phyloP scores from a whole-genome alignment of 2,888 invertebrate species.

The Tiliacea citrago region DNA sequence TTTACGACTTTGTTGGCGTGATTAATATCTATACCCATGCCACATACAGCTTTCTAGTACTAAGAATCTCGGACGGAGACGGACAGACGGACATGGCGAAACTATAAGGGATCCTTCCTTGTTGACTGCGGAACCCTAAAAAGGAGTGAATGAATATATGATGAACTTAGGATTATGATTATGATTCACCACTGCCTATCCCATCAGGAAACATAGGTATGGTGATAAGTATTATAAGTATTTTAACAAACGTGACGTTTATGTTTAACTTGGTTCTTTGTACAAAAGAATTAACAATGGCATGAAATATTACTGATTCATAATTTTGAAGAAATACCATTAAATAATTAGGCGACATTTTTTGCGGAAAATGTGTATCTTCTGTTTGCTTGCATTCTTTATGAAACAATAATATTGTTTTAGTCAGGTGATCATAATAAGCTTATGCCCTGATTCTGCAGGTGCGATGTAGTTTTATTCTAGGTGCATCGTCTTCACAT shows the following conservation, averaged over 20 bases:
- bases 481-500: too few species aligned
- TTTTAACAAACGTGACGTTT: not conserved
- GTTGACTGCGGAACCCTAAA: too few species aligned
- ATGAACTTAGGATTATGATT: not conserved
- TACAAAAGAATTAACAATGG: slow-evolving; percentile 3
- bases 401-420: not conserved
- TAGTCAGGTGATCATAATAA: not conserved
- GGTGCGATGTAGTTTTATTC: not conserved
- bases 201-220: not conserved
- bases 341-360: not conserved
- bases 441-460: not conserved
- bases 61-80: too few species aligned
- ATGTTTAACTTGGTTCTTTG: not conserved
- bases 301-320: not conserved
- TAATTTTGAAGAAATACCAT: not conserved
- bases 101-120: too few species aligned
- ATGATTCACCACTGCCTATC: not conserved
- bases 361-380: not conserved
- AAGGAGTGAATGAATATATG: not conserved
- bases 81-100: too few species aligned
- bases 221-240: not conserved
- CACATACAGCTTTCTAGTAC: too few species aligned
- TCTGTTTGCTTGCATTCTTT: not conserved
- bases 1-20: too few species aligned
- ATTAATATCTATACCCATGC: too few species aligned